Evolutionary conservation across 2,113 vertebrate species (phyloP), one percentile per base, ranked within the genome.

Genomic region (Brienomyrus brachyistius): DNA sequence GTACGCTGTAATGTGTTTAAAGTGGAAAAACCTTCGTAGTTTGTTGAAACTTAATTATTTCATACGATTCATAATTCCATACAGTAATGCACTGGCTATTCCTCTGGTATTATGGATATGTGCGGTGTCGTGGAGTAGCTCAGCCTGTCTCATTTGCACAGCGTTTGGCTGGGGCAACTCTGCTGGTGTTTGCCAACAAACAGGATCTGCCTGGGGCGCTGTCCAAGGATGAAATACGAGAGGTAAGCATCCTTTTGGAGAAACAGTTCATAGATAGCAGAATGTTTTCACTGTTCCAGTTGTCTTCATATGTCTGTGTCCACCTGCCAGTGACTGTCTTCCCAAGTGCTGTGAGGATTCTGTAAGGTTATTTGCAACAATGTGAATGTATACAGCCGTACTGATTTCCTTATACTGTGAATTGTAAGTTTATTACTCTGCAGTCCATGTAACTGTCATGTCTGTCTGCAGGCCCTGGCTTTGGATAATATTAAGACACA

Each of bases 171-270:
- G 98, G 98, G 87, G 97, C 97, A 0, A 98, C 98, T 0, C 94
- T 98, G 62, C 94, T 98, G 90, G 97, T 98, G 90, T 98, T 98
- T 90, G 97, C 98, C 88, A 98, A 98, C 93, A 98, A 98, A 91
- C 98, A 98, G 92, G 98, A 98, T 87, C 93, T 98, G 85, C 97
- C 97, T 0, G 98, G 98, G 85, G 94, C 98, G 0, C 89, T 98
- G 91, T 96, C 95, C 0, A 96, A 97, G 90, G 97, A 95, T 0
- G 96, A 94, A 19, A 98, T 98, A 80, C 93, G 92, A 40, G 96
- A 98, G 95, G 98, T 97, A 86, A 95, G 70, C 1, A 43, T 15
- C 17, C n/a, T 48, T 52, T 19, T 8, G 40, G 51, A 48, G 40
- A 82, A 87, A 54, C n/a, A 31, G 4, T 74, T 15, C 40, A 62